Evolutionary conservation across 1,140 invertebrate genomes (phyloP).

Genomic region (Araneus ventricosus): DNA sequence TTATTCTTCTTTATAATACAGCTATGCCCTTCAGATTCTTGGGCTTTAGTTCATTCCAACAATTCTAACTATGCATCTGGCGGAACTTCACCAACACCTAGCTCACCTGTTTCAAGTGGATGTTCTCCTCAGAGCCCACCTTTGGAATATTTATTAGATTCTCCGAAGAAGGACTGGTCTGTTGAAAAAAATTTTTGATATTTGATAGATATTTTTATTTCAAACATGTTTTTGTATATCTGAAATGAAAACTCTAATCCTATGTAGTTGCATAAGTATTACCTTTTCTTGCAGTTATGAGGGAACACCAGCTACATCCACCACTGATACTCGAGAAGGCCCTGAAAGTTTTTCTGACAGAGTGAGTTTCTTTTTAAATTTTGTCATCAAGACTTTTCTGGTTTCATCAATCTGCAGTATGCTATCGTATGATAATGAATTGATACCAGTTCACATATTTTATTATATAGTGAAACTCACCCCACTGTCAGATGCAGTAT

Average conservation of each 20-base stretch:
- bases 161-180: conserved; percentile 48
- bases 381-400: too few species aligned
- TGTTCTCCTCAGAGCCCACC: conserved; percentile 56
- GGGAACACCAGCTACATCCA: conserved; percentile 40
- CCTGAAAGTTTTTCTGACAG: conserved; percentile 14
- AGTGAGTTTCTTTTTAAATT: conserved; percentile 26
- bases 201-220: neutral
- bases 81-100: conserved; percentile 57
- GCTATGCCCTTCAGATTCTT: conserved; percentile 63
- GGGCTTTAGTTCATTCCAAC: conserved; percentile 44
- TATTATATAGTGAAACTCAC: too few species aligned
- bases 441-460: too few species aligned
- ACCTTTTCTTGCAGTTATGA: conserved; percentile 50
- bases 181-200: too few species aligned
- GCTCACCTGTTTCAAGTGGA: conserved; percentile 64
- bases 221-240: neutral
- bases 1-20: conserved; percentile 36
- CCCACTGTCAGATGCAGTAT: too few species aligned
- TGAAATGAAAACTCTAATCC: neutral
- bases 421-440: too few species aligned
- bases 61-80: conserved; percentile 1
- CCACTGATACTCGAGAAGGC: conserved; percentile 37
- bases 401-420: too few species aligned
- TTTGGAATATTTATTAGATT: conserved; percentile 47
- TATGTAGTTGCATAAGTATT: neutral